Evolutionary conservation across 2,113 vertebrate species (phyloP).

Genomic region (Petaurus breviceps): DNA sequence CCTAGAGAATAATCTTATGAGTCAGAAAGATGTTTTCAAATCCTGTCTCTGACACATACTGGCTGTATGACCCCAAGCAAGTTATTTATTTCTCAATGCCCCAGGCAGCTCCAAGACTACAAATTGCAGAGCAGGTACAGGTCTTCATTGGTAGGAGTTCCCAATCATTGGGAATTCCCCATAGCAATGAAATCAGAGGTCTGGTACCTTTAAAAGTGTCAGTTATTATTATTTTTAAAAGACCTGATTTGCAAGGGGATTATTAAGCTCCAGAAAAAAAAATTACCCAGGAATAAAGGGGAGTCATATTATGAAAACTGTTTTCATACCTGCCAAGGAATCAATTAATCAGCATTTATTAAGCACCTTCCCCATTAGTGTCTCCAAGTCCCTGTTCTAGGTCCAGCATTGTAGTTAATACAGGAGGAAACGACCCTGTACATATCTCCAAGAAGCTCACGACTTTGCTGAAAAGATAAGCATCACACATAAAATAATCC

Average conservation of each 20-base stretch:
- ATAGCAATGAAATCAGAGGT: neutral
- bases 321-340: neutral
- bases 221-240: neutral
- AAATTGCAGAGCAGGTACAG: neutral
- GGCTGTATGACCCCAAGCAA: neutral
- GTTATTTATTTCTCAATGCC: neutral
- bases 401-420: neutral
- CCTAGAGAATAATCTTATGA: neutral
- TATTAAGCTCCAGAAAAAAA: neutral
- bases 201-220: neutral
- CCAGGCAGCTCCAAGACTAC: neutral
- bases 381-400: neutral
- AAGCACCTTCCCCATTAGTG: neutral
- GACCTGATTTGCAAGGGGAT: neutral
- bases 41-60: neutral
- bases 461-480: neutral
- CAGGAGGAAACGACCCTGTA: neutral
- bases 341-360: neutral
- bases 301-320: neutral
- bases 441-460: neutral
- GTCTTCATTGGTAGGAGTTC: neutral
- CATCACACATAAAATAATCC: neutral
- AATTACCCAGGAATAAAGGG: neutral
- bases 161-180: neutral
- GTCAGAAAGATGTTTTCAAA: neutral